A percentile compares a stretch with the other conserved stretches of the same genome.
Conservation (phyloP, 2,888 invertebrate species). For the Drosophila histrio region DNA sequence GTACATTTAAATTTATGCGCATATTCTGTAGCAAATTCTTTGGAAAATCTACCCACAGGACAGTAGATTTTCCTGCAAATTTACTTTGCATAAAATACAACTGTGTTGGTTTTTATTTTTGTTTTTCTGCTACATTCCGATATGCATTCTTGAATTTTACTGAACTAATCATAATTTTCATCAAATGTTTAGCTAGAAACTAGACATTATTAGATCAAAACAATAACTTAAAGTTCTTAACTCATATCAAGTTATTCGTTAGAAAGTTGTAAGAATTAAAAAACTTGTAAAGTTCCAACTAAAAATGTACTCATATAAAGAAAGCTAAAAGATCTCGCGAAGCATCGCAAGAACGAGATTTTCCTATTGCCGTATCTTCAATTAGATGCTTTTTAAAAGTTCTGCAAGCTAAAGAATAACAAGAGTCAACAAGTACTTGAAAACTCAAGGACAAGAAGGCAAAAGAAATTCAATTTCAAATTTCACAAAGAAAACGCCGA, state of each 20-base stretch:
- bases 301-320: too few species aligned
- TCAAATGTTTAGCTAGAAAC: too few species aligned
- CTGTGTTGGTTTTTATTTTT: too few species aligned
- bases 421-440: background rate
- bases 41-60: background rate
- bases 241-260: too few species aligned
- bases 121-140: background rate
- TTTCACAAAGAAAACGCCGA: background rate
- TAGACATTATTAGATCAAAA: too few species aligned
- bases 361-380: background rate
- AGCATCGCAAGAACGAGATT: background rate
- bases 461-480: conserved; percentile 30
- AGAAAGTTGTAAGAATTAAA: too few species aligned
- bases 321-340: too few species aligned
- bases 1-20: conserved; percentile 17
- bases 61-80: conserved; percentile 37
- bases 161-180: too few species aligned
- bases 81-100: conserved; percentile 56
- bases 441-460: background rate
- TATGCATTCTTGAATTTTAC: background rate
- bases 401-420: background rate
- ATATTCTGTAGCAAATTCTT: conserved; percentile 1
- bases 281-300: too few species aligned
- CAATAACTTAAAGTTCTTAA: too few species aligned
- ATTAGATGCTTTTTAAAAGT: background rate